These are phyloP conservation scores for Tympanuchus pallidicinctus DNA, from an alignment of 2,113 vertebrate genomes.

Conservation along the genomic window DNA sequence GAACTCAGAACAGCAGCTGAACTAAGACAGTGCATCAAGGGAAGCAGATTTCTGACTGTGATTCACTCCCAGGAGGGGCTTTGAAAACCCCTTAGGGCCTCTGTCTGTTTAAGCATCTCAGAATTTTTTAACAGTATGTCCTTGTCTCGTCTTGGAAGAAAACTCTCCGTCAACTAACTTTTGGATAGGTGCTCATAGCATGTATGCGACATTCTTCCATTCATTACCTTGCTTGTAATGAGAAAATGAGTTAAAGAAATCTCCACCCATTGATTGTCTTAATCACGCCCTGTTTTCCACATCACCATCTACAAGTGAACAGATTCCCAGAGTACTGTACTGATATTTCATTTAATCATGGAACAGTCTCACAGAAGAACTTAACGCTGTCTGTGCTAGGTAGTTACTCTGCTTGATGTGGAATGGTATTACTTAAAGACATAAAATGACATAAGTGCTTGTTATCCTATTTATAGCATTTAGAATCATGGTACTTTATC, in stretches of 20 bases:
- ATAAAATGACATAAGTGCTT: not conserved
- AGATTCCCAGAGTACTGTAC: not conserved
- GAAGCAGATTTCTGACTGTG: not conserved
- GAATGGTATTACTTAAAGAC: not conserved
- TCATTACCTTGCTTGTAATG: not conserved
- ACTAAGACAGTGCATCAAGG: not conserved
- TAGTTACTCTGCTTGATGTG: not conserved
- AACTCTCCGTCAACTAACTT: not conserved
- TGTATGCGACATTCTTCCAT: not conserved
- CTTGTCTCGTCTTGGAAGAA: not conserved
- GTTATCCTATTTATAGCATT: not conserved
- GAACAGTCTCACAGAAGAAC: not conserved
- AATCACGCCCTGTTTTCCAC: not conserved
- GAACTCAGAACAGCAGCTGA: accelerated
- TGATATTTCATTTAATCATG: not conserved
- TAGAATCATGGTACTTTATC: not conserved
- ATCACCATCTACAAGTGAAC: not conserved
- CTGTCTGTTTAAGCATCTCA: not conserved
- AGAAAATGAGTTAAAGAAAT: not conserved
- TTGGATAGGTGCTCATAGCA: not conserved
- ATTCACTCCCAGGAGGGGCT: not conserved
- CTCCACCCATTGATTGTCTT: not conserved
- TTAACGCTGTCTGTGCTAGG: not conserved
- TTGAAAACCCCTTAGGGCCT: not conserved
- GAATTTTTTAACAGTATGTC: not conserved